Conservation (phyloP, 1,140 invertebrate genomes). For the Pseudomyrmex sp. region DNA sequence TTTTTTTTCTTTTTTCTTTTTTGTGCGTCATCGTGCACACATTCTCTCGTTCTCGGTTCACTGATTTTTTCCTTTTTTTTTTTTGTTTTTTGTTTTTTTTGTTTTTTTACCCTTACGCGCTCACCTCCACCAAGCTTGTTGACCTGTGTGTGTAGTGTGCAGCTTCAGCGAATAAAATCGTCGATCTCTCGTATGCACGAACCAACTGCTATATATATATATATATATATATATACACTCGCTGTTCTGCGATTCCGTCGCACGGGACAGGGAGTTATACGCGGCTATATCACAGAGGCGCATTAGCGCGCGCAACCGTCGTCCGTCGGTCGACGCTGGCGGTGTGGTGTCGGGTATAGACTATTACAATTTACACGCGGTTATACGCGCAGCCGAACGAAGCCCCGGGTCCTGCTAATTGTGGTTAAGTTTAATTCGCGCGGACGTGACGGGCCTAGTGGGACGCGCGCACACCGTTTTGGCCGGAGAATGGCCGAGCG, state of each 20-base stretch:
- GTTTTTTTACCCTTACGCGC: too few relatives aligned
- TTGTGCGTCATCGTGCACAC: slow-evolving; percentile 25
- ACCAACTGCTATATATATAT: too few relatives aligned
- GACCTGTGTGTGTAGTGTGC: slow-evolving; percentile 63
- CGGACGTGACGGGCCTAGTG: slow-evolving; percentile 53
- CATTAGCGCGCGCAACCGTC: slow-evolving; percentile 8
- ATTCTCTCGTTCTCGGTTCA: slow-evolving; percentile 3
- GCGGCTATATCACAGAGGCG: slow-evolving; percentile 2
- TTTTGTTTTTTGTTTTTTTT: too few relatives aligned
- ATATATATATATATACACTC: too few relatives aligned
- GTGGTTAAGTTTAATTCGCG: slow-evolving; percentile 79
- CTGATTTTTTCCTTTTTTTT: slow-evolving; percentile 8
- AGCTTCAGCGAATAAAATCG: slow-evolving; percentile 60
- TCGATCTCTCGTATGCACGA: slow-evolving; percentile 61
- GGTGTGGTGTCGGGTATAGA: slow-evolving; percentile 42
- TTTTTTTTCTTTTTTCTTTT: slow-evolving; percentile 11
- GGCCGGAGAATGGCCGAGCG: slow-evolving; percentile 14
- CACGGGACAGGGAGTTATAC: too few relatives aligned
- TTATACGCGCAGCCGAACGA: slow-evolving; percentile 70
- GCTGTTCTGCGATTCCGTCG: too few relatives aligned
- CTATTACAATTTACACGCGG: slow-evolving; percentile 76
- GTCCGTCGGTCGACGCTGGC: not conserved
- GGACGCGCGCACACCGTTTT: not conserved
- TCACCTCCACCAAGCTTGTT: not conserved
- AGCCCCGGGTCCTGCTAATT: slow-evolving; percentile 72